phyloP scores from a whole-genome alignment of 2,888 invertebrate species.

The Loripinus fragilis region DNA sequence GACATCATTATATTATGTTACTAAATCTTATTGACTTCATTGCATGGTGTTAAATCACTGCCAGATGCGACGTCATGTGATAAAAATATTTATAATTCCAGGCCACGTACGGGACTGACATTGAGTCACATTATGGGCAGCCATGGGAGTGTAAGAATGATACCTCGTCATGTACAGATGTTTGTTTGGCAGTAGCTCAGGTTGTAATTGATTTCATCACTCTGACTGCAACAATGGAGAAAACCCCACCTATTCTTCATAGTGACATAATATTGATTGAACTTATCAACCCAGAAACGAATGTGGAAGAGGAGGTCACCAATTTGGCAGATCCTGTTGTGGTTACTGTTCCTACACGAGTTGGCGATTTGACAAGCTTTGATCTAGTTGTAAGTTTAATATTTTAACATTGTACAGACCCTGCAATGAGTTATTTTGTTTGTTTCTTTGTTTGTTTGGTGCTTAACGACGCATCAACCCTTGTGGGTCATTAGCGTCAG shows the following conservation, averaged over 20 bases:
- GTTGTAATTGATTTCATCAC: conserved; percentile 3
- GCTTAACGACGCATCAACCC: too few relatives aligned
- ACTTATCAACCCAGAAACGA: not conserved
- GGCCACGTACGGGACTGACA: not conserved
- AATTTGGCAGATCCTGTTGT: not conserved
- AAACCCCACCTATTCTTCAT: not conserved
- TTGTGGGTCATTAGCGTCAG: too few relatives aligned
- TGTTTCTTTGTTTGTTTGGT: too few relatives aligned
- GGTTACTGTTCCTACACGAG: not conserved
- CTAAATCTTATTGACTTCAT: too few relatives aligned
- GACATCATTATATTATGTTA: too few relatives aligned
- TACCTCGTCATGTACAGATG: not conserved
- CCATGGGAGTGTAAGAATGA: not conserved
- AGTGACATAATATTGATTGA: conserved; percentile 1
- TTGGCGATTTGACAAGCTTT: not conserved
- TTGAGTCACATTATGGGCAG: not conserved
- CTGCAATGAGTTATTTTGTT: not conserved
- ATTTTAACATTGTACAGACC: too few relatives aligned
- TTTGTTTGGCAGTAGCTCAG: conserved; percentile 4
- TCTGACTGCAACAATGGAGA: not conserved
- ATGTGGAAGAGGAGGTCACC: not conserved
- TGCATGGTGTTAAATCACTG: too few relatives aligned
- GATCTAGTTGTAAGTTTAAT: not conserved
- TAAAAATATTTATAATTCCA: too few relatives aligned
- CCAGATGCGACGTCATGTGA: too few relatives aligned